Evolutionary conservation across 2,113 vertebrate species (phyloP).

Genomic region (Barnardius zonarius): DNA sequence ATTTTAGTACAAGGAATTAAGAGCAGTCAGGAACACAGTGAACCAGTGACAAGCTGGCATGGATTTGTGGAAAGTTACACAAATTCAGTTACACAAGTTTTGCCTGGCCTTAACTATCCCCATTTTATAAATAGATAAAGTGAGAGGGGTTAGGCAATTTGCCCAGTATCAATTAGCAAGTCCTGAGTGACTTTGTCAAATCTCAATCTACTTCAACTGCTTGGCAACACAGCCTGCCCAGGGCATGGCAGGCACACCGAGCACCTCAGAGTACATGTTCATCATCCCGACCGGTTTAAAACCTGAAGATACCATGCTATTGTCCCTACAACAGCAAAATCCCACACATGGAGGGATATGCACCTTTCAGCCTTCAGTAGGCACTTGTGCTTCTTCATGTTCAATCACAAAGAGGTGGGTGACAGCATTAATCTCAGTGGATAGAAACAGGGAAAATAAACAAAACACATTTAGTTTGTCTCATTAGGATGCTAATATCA

Average conservation of each 20-base stretch:
- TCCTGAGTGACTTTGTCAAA: neutral
- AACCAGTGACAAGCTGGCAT: conserved; percentile 60
- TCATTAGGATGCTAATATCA: neutral
- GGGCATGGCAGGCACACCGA: accelerated
- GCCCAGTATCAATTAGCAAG: conserved; percentile 60
- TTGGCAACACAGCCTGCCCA: neutral
- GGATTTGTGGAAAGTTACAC: conserved; percentile 68
- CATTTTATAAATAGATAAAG: conserved; percentile 65
- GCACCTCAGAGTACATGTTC: accelerated
- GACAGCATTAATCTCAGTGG: neutral
- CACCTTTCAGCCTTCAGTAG: neutral
- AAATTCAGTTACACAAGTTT: conserved; percentile 67
- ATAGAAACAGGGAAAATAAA: neutral
- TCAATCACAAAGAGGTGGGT: neutral
- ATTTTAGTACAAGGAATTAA: conserved; percentile 57
- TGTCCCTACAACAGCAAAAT: neutral
- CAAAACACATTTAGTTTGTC: neutral
- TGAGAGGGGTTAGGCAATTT: conserved; percentile 14
- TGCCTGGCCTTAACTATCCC: conserved; percentile 49
- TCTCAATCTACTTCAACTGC: neutral
- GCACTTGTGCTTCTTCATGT: neutral
- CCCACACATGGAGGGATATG: accelerated
- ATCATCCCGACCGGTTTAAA: neutral
- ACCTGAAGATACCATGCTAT: accelerated
- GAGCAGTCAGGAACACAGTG: conserved; percentile 58